A percentile compares a stretch with the other conserved stretches of the same genome.
Evolutionary conservation across 2,113 vertebrate genomes (phyloP).

Genomic region (Drymodes brunneopygia): DNA sequence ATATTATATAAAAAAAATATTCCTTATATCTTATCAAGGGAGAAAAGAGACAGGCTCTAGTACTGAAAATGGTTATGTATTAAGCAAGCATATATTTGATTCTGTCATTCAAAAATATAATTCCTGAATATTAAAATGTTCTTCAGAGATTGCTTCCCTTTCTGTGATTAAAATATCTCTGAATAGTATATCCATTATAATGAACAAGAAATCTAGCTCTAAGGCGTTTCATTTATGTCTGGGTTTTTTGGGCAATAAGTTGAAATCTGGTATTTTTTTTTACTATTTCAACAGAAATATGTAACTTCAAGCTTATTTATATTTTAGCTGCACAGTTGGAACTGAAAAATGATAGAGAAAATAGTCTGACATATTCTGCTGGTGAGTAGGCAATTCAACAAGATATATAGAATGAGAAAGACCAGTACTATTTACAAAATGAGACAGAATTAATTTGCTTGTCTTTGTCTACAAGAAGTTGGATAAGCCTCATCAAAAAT

Average conservation of each 20-base stretch:
- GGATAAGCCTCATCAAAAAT: background rate
- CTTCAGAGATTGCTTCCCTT: background rate
- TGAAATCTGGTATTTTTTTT: background rate
- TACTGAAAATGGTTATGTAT: background rate
- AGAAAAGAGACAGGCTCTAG: background rate
- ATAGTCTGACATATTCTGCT: background rate
- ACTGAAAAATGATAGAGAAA: background rate
- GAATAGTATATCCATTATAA: background rate
- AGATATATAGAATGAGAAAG: background rate
- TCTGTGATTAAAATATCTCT: background rate
- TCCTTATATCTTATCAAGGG: background rate
- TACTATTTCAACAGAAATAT: background rate
- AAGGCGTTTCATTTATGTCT: background rate
- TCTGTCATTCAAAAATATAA: background rate
- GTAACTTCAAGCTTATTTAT: background rate
- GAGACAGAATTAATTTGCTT: background rate
- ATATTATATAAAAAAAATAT: constrained; percentile 37
- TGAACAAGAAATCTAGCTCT: background rate
- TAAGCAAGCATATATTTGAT: background rate
- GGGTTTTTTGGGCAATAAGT: background rate
- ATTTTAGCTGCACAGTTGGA: background rate
- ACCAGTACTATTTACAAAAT: background rate
- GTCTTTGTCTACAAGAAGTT: background rate
- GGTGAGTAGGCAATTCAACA: background rate
- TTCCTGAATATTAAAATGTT: background rate